phyloP scores from a whole-genome alignment of 2,888 invertebrate species.

The Synanthedon myopaeformis region DNA sequence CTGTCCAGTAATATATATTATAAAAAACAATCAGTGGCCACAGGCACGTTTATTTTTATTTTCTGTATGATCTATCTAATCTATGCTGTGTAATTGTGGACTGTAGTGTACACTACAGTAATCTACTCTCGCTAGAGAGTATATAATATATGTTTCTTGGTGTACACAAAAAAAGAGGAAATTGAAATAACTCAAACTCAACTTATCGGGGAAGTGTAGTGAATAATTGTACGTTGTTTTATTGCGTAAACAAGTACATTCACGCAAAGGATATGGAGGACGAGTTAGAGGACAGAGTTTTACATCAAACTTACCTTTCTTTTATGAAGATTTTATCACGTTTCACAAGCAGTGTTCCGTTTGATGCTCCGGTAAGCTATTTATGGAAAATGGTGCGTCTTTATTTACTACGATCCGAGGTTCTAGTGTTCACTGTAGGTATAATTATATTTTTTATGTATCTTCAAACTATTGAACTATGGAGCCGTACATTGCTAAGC shows the following conservation, averaged over 20 bases:
- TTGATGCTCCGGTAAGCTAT: constrained; percentile 81
- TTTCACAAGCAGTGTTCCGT: constrained; percentile 81
- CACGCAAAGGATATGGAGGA: constrained; percentile 80
- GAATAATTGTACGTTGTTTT: constrained; percentile 4
- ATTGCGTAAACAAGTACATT: constrained; percentile 12
- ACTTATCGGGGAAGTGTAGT: not conserved
- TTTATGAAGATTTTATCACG: constrained; percentile 88
- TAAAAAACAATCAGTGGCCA: too few species aligned
- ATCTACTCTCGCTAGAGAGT: too few species aligned
- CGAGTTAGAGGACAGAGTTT: constrained; percentile 89
- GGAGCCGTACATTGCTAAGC: constrained; percentile 82
- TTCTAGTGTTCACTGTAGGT: constrained; percentile 78
- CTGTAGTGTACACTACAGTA: not conserved
- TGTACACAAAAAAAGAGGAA: not conserved
- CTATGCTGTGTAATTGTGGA: too few species aligned
- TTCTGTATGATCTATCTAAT: too few species aligned
- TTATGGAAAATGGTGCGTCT: constrained; percentile 83
- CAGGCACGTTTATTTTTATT: too few species aligned
- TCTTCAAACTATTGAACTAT: constrained; percentile 85
- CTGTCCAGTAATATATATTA: too few species aligned
- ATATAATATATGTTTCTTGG: too few species aligned
- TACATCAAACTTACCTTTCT: constrained; percentile 88
- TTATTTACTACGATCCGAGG: constrained; percentile 85
- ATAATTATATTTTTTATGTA: constrained; percentile 81
- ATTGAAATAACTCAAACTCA: not conserved